phyloP scores from a whole-genome alignment of 2,888 invertebrate genomes.

The Tetragonisca angustula region DNA sequence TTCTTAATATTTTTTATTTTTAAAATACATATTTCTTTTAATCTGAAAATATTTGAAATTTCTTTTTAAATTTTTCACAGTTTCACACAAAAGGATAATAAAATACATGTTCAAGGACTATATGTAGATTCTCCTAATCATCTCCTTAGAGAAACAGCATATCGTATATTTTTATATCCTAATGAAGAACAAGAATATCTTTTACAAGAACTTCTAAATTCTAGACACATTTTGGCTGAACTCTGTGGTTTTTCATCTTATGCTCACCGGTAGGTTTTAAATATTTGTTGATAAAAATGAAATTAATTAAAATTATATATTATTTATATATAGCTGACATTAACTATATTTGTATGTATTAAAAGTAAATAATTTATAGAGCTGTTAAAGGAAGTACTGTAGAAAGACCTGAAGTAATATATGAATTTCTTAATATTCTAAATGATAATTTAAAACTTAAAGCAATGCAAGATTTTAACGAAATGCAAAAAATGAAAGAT shows the following conservation, averaged over 20 bases:
- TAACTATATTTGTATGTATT: not conserved
- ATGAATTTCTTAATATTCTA: conserved; percentile 91
- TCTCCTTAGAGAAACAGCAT: conserved; percentile 93
- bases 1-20: not conserved
- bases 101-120: conserved; percentile 91
- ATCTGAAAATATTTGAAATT: not conserved
- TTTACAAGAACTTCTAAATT: conserved; percentile 89
- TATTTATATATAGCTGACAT: not conserved
- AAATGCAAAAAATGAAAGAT: conserved; percentile 91
- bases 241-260: conserved; percentile 96
- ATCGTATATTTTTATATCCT: conserved; percentile 93
- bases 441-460: conserved; percentile 89
- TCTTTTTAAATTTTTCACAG: conserved; percentile 76
- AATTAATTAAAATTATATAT: conserved; percentile 11
- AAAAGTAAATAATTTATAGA: conserved; percentile 82
- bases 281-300: conserved; percentile 4
- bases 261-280: conserved; percentile 88
- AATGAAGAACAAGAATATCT: conserved; percentile 91
- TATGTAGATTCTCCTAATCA: conserved; percentile 93
- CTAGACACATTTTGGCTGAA: conserved; percentile 92
- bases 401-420: conserved; percentile 91
- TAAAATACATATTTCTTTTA: conserved; percentile 2
- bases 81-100: conserved; percentile 89
- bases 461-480: conserved; percentile 90
- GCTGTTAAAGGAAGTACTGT: conserved; percentile 95